A percentile compares a stretch with the other conserved stretches of the same genome.
Conservation (phyloP, 2,797 vertebrate genomes). For the Scyliorhinus canicula region DNA sequence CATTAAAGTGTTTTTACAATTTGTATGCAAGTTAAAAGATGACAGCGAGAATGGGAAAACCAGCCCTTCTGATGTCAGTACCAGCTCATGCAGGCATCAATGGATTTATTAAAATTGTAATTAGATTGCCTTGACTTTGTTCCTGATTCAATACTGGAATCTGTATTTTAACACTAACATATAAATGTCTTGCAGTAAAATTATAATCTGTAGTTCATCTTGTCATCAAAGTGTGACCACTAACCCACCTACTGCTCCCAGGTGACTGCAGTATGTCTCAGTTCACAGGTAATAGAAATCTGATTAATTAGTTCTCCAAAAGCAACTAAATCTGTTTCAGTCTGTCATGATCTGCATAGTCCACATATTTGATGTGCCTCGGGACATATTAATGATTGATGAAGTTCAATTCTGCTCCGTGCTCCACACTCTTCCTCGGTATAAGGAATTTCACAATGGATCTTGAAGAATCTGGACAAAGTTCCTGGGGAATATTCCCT, state of each 20-base stretch:
- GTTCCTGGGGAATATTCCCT: conserved; percentile 79
- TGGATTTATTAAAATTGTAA: neutral
- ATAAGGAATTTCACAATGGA: conserved; percentile 45
- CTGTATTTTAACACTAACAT: neutral
- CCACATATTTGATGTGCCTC: neutral
- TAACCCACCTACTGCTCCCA: neutral
- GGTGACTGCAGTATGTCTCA: neutral
- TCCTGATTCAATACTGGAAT: conserved; percentile 7
- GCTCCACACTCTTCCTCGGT: neutral
- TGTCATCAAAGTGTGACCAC: neutral
- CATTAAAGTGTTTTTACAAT: conserved; percentile 7
- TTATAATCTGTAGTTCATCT: conserved; percentile 9
- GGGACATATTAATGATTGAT: neutral
- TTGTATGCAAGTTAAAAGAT: conserved; percentile 20
- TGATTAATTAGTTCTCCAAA: neutral
- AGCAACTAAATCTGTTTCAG: neutral
- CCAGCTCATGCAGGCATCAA: neutral
- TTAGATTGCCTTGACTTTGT: neutral
- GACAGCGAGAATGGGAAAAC: conserved; percentile 36
- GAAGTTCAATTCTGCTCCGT: conserved; percentile 2
- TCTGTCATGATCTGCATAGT: neutral
- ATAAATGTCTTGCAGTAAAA: conserved; percentile 10
- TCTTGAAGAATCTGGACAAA: conserved; percentile 66
- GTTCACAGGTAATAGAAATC: conserved; percentile 11
- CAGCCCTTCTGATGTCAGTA: conserved; percentile 27